Conservation (phyloP, 2,888 invertebrate genomes). For the Dichetophora obliterata region DNA sequence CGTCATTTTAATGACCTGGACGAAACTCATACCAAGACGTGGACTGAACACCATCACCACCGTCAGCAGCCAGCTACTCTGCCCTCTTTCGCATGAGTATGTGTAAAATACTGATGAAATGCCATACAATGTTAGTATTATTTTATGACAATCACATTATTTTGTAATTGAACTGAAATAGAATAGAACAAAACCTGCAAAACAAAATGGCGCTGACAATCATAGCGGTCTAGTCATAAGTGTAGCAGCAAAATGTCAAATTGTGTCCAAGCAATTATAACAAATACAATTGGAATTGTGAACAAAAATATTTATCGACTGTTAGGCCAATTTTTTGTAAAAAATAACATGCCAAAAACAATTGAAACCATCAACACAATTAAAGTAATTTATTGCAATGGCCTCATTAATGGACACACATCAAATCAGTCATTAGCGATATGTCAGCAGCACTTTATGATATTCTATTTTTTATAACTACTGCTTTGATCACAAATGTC, state of each 20-base stretch:
- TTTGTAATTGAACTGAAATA: constrained; percentile 8
- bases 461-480: background rate
- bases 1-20: constrained; percentile 14
- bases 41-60: background rate
- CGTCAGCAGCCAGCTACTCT: background rate
- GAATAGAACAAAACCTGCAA: background rate
- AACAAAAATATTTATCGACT: background rate
- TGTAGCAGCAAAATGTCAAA: constrained; percentile 14
- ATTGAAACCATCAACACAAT: background rate
- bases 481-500: background rate
- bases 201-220: constrained; percentile 28
- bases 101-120: constrained; percentile 31
- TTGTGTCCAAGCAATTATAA: constrained; percentile 23
- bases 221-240: constrained; percentile 1
- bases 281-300: constrained; percentile 4
- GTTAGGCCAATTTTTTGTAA: background rate
- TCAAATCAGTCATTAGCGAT: constrained; percentile 58
- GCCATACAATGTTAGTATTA: constrained; percentile 24
- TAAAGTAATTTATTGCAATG: constrained; percentile 47
- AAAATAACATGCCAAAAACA: background rate
- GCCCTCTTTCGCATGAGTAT: background rate
- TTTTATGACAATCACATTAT: constrained; percentile 30
- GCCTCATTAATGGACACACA: constrained; percentile 55
- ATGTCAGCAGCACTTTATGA: constrained; percentile 52
- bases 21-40: background rate